Evolutionary conservation across 2,113 vertebrate genomes (phyloP), one percentile per base, ranked within the genome.

Genomic region (Candoia aspera): DNA sequence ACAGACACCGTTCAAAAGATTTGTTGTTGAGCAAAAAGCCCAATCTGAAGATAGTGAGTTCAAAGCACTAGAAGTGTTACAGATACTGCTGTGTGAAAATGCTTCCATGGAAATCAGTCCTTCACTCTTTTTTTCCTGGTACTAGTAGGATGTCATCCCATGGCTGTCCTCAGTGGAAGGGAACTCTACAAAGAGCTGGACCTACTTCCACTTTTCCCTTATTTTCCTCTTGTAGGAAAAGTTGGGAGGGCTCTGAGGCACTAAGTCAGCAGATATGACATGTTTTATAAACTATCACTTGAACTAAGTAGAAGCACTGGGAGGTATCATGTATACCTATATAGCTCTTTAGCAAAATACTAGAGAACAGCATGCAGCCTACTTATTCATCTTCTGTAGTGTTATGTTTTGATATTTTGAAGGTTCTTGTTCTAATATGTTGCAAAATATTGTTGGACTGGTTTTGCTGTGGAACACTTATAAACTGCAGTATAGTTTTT

Each of bases 381-480:
- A 58, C 68, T 88, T 49, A 53, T 57, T 60, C 29, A 60, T 59
- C n/a, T 93, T 91, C 90, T 95, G 87, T 17, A 55, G 58, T 94
- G 93, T 88, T 85, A 15, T 8, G 53, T 92, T 87, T 89, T 57
- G 49, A 91, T 60, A 42, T 84, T 33, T 13, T 0, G 10, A 89
- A 90, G 8, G 84, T 55, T 68, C 42, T 55, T 83, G 64, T 68
- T 59, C 55, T 8, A 73, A 79, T 17, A 6, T 49, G 62, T 37
- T 53, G 83, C 58, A 55, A 86, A 57, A 15, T 60, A 87, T 49
- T 73, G 33, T 8, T 13, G 1, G 19, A 1, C 19, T 59, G 8
- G 79, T 17, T 58, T 86, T 85, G 46, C 15, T 57, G 21, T 54
- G 8, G 24, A 87, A 64, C 58, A 57, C 29, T 13, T 86, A 23